These are phyloP conservation scores for Porites rus DNA, from an alignment of 92 coral and sea anemone species.

Conservation along the genomic window DNA sequence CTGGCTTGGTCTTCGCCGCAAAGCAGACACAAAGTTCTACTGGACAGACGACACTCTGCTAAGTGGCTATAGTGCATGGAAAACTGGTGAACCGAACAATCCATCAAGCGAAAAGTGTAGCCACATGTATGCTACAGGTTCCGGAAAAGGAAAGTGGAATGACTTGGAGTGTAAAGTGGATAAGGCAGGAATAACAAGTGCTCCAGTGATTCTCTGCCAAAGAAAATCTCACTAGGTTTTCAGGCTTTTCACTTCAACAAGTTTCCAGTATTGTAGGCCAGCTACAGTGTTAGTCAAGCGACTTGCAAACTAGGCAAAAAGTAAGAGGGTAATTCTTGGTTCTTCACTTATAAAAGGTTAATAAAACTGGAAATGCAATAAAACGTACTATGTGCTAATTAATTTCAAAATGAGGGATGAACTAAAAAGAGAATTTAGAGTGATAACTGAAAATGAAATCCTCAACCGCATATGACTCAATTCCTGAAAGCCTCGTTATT, in stretches of 20 bases:
- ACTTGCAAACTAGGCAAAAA: too few relatives aligned
- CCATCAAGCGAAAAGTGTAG: slow-evolving; percentile 15
- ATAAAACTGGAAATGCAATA: not conserved
- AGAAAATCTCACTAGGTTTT: not conserved
- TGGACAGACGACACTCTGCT: slow-evolving; percentile 30
- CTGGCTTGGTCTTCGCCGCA: slow-evolving; percentile 28
- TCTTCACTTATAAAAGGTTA: not conserved
- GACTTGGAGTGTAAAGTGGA: not conserved
- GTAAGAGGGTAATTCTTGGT: not conserved
- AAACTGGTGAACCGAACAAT: slow-evolving; percentile 6
- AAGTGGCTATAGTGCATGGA: slow-evolving; percentile 6
- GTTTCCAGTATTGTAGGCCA: too few relatives aligned
- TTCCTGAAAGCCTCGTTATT: too few relatives aligned
- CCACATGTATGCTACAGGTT: not conserved
- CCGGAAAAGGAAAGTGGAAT: slow-evolving; percentile 18
- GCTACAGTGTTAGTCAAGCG: too few relatives aligned
- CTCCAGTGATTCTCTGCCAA: not conserved
- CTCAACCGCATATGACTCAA: too few relatives aligned
- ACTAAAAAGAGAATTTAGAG: too few relatives aligned
- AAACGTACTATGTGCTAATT: too few relatives aligned
- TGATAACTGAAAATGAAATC: too few relatives aligned
- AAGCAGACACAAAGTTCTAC: slow-evolving; percentile 26
- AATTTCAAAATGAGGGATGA: too few relatives aligned
- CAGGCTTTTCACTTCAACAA: not conserved
- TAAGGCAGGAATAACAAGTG: not conserved